These are phyloP conservation scores for Apotomis turbidana DNA, from an alignment of 2,888 invertebrate species.

Conservation along the genomic window DNA sequence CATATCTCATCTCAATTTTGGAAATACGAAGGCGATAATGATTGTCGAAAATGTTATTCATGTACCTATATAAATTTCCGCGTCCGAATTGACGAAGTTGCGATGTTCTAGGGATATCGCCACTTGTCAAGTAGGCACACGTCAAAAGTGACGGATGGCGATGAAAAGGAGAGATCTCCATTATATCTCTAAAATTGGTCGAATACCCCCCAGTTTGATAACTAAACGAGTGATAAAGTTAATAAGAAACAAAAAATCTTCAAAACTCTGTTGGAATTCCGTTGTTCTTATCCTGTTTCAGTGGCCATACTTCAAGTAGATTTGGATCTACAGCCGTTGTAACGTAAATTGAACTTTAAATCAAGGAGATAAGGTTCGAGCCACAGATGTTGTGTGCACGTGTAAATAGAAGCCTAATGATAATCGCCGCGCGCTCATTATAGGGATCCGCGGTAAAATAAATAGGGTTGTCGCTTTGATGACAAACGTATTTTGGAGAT, in stretches of 20 bases:
- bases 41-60: too few relatives aligned
- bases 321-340: slow-evolving; percentile 13
- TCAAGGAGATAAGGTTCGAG: slow-evolving; percentile 18
- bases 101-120: too few relatives aligned
- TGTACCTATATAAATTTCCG: too few relatives aligned
- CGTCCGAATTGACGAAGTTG: too few relatives aligned
- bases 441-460: slow-evolving; percentile 26
- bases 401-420: slow-evolving; percentile 41
- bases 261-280: neutral
- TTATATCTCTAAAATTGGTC: too few relatives aligned
- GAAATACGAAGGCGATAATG: too few relatives aligned
- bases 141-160: too few relatives aligned
- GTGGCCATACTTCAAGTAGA: slow-evolving; percentile 29
- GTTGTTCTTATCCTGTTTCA: neutral
- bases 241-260: neutral
- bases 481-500: neutral
- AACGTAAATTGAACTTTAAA: slow-evolving; percentile 24
- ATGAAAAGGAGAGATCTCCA: too few relatives aligned
- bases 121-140: too few relatives aligned
- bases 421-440: slow-evolving; percentile 39
- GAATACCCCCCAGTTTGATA: slow-evolving; percentile 32
- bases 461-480: slow-evolving; percentile 34
- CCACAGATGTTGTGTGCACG: slow-evolving; percentile 24
- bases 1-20: too few relatives aligned
- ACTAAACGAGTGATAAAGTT: slow-evolving; percentile 21